phyloP scores from a whole-genome alignment of 2,797 vertebrate genomes.

The Euthynnus affinis region DNA sequence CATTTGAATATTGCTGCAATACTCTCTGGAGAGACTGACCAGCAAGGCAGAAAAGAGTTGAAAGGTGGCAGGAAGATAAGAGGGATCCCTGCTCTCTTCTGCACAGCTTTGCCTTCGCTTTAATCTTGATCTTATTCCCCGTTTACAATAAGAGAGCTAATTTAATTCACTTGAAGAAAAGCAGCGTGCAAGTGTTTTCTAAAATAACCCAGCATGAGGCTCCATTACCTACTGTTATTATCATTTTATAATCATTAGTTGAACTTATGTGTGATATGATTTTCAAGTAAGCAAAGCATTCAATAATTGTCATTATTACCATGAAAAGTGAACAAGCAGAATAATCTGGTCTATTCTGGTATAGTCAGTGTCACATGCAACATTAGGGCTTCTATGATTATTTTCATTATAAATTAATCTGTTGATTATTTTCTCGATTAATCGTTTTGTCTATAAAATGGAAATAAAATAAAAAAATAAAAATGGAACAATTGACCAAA shows the following conservation, averaged over 20 bases:
- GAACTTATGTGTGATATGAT: background rate
- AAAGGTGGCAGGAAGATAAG: conserved; percentile 5
- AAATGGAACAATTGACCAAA: no score
- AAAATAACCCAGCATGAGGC: background rate
- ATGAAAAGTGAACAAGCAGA: background rate
- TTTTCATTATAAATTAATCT: no score
- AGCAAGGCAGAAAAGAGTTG: conserved; percentile 45
- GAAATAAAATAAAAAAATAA: no score
- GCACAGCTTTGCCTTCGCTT: conserved; percentile 44
- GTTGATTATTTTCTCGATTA: no score
- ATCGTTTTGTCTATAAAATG: no score
- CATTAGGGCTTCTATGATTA: background rate
- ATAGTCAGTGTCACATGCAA: background rate
- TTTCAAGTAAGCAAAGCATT: conserved; percentile 10
- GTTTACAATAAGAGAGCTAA: conserved; percentile 15
- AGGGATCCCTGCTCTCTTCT: conserved; percentile 19
- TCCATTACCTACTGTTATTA: conserved; percentile 19
- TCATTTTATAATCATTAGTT: conserved; percentile 29
- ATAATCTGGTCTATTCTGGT: background rate
- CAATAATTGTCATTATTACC: background rate
- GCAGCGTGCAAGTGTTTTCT: conserved; percentile 29
- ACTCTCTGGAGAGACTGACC: conserved; percentile 41
- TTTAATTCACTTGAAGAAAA: conserved; percentile 49
- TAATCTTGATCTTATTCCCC: conserved; percentile 46
- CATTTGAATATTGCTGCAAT: conserved; percentile 52